Conservation (phyloP, 2,797 vertebrate genomes). For the Bradypus variegatus region DNA sequence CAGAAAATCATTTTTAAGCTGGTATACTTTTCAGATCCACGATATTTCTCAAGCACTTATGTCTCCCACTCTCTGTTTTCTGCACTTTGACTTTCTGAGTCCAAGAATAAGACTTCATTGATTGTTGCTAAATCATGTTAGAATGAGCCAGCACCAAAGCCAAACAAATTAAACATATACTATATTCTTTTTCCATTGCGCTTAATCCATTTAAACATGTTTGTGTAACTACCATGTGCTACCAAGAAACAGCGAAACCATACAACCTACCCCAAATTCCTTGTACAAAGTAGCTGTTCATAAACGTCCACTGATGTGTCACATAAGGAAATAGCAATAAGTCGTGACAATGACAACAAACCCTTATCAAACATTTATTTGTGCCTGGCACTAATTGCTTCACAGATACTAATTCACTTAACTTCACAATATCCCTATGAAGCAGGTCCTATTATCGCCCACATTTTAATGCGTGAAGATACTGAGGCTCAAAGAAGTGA, state of each 20-base stretch:
- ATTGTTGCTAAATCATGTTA: constrained; percentile 11
- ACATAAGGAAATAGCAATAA: neutral
- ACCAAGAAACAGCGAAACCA: neutral
- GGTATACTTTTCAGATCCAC: neutral
- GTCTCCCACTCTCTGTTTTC: neutral
- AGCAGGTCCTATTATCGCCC: neutral
- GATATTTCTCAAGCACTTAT: neutral
- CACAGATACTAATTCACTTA: neutral
- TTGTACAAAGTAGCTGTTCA: neutral
- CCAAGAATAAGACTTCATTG: neutral
- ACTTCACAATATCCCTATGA: neutral
- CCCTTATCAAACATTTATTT: neutral
- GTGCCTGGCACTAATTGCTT: neutral
- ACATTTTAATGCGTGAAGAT: neutral
- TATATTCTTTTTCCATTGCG: neutral
- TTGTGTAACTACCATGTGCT: neutral
- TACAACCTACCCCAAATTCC: neutral
- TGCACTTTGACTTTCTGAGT: constrained; percentile 8
- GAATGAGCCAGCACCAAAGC: neutral
- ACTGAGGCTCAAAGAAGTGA: neutral
- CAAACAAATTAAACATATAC: neutral
- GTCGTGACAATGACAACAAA: neutral
- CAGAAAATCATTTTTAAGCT: neutral
- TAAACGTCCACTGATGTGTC: neutral
- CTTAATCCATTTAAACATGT: constrained; percentile 21